phyloP scores from a whole-genome alignment of 2,888 invertebrate genomes.

The Drosophila dives region DNA sequence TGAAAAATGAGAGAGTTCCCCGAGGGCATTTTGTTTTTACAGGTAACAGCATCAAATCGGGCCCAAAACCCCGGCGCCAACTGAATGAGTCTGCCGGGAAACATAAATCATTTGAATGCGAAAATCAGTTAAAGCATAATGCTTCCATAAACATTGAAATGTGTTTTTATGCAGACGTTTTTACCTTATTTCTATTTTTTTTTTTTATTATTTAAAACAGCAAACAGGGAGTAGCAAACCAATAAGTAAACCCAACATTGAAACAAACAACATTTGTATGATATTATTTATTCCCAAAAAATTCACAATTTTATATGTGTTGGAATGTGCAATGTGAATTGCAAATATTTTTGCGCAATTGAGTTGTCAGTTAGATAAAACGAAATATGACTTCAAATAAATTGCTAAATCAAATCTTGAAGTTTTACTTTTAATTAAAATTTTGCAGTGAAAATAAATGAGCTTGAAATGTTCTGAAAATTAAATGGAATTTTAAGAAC shows the following conservation, averaged over 20 bases:
- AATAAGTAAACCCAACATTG: conserved; percentile 31
- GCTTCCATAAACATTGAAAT: conserved; percentile 52
- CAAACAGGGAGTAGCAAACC: conserved; percentile 27
- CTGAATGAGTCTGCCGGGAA: conserved; percentile 73
- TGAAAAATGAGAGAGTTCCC: conserved; percentile 68
- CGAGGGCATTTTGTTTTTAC: conserved; percentile 42
- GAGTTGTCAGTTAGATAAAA: neutral
- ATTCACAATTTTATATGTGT: conserved; percentile 2
- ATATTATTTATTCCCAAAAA: conserved; percentile 22
- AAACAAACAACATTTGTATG: conserved; percentile 1
- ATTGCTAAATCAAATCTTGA: neutral
- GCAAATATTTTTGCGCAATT: neutral
- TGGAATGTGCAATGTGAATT: neutral
- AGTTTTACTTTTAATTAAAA: neutral
- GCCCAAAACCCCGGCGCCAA: conserved; percentile 30
- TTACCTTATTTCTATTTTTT: neutral
- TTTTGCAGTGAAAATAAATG: neutral
- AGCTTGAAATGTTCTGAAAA: neutral
- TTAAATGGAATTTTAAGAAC: neutral
- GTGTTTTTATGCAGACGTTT: conserved; percentile 9
- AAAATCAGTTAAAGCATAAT: conserved; percentile 78
- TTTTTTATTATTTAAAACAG: conserved; percentile 29
- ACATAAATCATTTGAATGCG: conserved; percentile 76
- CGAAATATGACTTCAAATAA: neutral
- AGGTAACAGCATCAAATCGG: conserved; percentile 17